Conservation (phyloP, 92 coral and sea anemone genomes). For the Scolanthus callimorphus region DNA sequence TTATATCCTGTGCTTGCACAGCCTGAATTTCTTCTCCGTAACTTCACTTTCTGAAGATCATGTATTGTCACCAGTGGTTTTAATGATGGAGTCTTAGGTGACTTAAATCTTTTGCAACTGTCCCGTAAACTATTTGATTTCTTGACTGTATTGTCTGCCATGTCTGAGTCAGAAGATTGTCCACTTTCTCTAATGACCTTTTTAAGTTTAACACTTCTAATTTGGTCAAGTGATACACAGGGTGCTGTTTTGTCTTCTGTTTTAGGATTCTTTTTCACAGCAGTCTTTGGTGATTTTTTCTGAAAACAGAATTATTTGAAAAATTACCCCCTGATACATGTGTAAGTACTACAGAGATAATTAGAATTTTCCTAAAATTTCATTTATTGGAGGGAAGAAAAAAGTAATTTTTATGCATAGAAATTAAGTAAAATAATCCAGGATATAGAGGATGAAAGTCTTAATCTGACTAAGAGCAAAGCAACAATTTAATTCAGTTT, state of each 20-base stretch:
- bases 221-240: constrained; percentile 73
- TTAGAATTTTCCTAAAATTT: too few species aligned
- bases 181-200: constrained; percentile 16
- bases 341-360: too few species aligned
- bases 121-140: neutral
- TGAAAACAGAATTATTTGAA: too few species aligned
- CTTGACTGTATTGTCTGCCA: neutral
- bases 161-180: constrained; percentile 2
- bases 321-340: too few species aligned
- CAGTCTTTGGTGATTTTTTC: too few species aligned
- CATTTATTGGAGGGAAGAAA: too few species aligned
- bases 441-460: too few species aligned
- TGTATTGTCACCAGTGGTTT: constrained; percentile 35
- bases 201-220: constrained; percentile 71
- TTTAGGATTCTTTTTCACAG: neutral
- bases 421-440: too few species aligned
- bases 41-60: constrained; percentile 64
- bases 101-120: neutral
- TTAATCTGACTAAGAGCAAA: too few species aligned
- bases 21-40: constrained; percentile 42
- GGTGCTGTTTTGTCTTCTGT: neutral
- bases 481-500: too few species aligned
- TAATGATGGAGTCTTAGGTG: constrained; percentile 1
- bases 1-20: constrained; percentile 11
- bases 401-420: too few species aligned